Evolutionary conservation across 2,113 vertebrate genomes (phyloP).

Genomic region (human): DNA sequence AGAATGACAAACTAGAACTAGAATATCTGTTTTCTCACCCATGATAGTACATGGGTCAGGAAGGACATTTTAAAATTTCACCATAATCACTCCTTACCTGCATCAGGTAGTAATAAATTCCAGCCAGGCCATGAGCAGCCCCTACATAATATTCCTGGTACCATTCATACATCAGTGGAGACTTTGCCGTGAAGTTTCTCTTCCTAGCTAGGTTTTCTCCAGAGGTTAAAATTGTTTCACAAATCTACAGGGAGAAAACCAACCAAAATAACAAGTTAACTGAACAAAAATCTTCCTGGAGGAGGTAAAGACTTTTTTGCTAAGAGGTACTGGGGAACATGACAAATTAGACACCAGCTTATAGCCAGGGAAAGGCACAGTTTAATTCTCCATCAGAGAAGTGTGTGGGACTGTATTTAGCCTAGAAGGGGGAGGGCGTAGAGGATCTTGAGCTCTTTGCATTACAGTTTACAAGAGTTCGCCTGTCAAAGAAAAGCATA

Average conservation of each 20-base stretch:
- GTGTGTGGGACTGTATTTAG: not conserved
- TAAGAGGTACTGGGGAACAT: not conserved
- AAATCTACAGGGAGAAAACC: constrained; percentile 84
- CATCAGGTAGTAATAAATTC: constrained; percentile 98
- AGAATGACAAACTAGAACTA: not conserved
- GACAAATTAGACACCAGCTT: not conserved
- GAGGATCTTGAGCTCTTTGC: not conserved
- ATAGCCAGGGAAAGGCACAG: not conserved
- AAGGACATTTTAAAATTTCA: not conserved
- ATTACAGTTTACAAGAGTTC: not conserved
- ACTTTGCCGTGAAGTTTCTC: constrained; percentile 88
- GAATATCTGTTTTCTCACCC: not conserved
- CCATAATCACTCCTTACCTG: constrained; percentile 86
- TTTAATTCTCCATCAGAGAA: not conserved
- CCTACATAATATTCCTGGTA: constrained; percentile 97
- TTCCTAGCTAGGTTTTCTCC: constrained; percentile 91
- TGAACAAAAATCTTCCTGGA: not conserved
- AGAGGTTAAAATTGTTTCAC: constrained; percentile 88
- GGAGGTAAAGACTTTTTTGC: not conserved
- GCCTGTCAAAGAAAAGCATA: not conserved
- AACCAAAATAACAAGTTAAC: not conserved
- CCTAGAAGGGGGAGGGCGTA: not conserved
- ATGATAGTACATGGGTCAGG: not conserved
- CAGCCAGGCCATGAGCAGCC: constrained; percentile 95
- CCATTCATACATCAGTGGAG: constrained; percentile 96